Evolutionary conservation across 2,888 invertebrate species (phyloP), one percentile per base, ranked within the genome.

Genomic region (Chironomus riparius): DNA sequence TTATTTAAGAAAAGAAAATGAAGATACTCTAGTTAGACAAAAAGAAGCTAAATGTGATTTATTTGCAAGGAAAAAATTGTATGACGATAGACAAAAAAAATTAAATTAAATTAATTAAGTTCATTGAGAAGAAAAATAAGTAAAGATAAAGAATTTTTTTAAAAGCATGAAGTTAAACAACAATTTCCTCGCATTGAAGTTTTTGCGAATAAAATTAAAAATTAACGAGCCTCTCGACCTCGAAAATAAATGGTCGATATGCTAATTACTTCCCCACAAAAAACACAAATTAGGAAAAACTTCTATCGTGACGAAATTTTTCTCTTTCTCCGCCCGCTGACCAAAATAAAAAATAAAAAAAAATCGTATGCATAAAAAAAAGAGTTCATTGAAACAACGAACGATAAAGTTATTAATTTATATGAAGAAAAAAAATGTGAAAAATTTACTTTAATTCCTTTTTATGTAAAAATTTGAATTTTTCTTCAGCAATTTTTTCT

Each of bases 11-110:
- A 28, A 38, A 38, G 38, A 10, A 38, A 38, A 10, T 38, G 38
- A 38, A 38, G 38, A 38, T 68, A 68, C 13, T 68, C 21, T 74
- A 74, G 74, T 22, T 74, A 74, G 74, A 74, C 7, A 68, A 73
- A 74, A 68, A 68, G 68, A 74, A 74, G 74, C 74, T 74, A 48
- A 68, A 74, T 74, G 74, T 74, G 74, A 74, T 74, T 73, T 68
- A 68, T 56, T 56, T 56, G 56, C 56, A 56, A 56, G 56, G 56
- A 56, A 50, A n/a, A 24, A 65, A 21, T 21, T 65, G 21, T 13
- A 65, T 21, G 22, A 24, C 12, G 22, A 65, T 65, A 65, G 24
- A 21, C 10, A 65, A 56, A 56, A 56, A 56, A 50, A 10, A 50
- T 50, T 50, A 50, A 7, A 48, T 28, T 28, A 38, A 38, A 38